Base-by-base conservation (phyloP, 2,797 vertebrate genomes). In the Scomberomorus guttatus region DNA sequence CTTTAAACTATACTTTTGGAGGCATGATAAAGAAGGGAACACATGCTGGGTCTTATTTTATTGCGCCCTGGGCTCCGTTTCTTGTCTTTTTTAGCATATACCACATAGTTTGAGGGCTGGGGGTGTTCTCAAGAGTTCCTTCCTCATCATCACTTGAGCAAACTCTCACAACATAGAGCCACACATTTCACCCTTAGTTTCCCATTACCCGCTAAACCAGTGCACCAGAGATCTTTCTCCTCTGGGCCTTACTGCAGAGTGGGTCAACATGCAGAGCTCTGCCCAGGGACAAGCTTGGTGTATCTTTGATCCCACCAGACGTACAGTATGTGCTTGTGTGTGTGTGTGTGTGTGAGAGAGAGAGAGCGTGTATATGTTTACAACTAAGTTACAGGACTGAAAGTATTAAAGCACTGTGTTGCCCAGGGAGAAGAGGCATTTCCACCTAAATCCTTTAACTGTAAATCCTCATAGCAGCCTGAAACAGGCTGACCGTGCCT, bases 241-340 rank as follows among this genome's bases (percentile, higher is more conserved):
- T 48, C 52, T 70, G 25, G 72, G 75, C 39, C 60, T 51, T 13
- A 51, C 27, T 77, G 63, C 73, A 72, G 75, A 68, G 60, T 42
- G 64, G 77, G 75, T 77, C 67, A 67, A 69, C 44, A 52, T 58
- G 12, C 64, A 76, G 56, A 76, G 76, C 70, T 64, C 44, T 58
- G 64, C 85, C 78, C 25, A 48, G n/a, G 72, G 55, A 84, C 70
- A 46, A 25, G 59, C 67, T 73, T 42, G 34, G 48, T 39, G 34
- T 34, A 68, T 76, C 39, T 89, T 79, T 88, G 75, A 87, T 86
- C 57, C 50, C n/a, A 71, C 58, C 54, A 34, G 60, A 9, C 25
- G 44, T 59, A 44, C 55, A 50, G 50, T 72, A 17, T 27, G 12
- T 51, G 10, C 37, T 37, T 46, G 39, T 39, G 39, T 60, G 29